phyloP scores from a whole-genome alignment of 2,113 vertebrate genomes.

The Tenrec ecaudatus region DNA sequence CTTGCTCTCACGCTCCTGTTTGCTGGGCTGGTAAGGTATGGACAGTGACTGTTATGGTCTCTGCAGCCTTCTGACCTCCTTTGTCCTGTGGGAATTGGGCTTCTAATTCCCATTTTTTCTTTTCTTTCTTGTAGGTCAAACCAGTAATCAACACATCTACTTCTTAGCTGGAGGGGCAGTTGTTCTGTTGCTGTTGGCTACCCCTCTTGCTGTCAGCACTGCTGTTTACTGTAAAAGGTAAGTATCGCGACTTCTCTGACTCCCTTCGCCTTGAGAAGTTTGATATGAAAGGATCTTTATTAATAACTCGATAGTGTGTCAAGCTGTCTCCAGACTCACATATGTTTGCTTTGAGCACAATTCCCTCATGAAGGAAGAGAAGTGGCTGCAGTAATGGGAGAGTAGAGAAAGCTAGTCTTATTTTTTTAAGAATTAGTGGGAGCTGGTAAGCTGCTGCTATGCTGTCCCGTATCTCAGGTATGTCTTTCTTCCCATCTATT shows the following conservation, averaged over 20 bases:
- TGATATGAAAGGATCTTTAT: not conserved
- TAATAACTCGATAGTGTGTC: not conserved
- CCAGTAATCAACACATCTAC: not conserved
- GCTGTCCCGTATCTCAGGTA: not conserved
- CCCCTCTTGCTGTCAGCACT: not conserved
- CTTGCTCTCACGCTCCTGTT: not conserved
- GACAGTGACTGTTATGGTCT: not conserved
- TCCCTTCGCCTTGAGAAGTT: not conserved
- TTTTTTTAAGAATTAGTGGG: not conserved
- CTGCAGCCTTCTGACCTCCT: not conserved
- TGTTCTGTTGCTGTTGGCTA: not conserved
- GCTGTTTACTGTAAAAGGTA: conserved; percentile 50
- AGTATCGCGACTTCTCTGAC: not conserved
- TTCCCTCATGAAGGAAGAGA: not conserved
- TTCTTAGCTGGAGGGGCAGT: conserved; percentile 2
- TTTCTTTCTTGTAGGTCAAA: conserved; percentile 61
- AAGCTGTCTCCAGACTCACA: not conserved
- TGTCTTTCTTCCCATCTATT: rapidly evolving
- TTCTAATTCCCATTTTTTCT: conserved; percentile 40
- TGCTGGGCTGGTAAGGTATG: not conserved
- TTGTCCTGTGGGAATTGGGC: not conserved
- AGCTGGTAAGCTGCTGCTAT: not conserved
- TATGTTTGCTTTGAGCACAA: not conserved
- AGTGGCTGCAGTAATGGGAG: not conserved
- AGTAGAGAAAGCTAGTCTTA: not conserved